A percentile compares a stretch with the other conserved stretches of the same genome.
phyloP scores from a whole-genome alignment of 2,888 invertebrate genomes.

The Alloscopus bannaensis region DNA sequence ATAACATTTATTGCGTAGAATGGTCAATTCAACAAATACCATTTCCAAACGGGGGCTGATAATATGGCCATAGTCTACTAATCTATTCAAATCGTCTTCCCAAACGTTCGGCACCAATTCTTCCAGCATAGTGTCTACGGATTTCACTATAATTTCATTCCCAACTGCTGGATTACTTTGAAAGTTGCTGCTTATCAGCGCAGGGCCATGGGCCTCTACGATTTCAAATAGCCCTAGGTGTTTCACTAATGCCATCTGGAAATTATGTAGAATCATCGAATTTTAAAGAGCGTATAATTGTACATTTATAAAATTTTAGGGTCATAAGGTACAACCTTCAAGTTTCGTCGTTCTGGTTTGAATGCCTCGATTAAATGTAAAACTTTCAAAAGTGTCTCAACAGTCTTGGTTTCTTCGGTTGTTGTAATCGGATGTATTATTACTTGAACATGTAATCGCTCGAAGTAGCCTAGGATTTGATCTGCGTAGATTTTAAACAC shows the following conservation, averaged over 20 bases:
- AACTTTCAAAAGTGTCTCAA: neutral
- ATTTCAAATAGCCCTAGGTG: neutral
- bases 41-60: neutral
- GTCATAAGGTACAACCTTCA: too few relatives aligned
- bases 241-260: conserved; percentile 15
- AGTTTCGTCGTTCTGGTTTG: conserved; percentile 6
- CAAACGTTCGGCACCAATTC: conserved; percentile 6
- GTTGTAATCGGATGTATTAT: neutral
- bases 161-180: conserved; percentile 7
- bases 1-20: too few relatives aligned
- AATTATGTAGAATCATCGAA: too few relatives aligned
- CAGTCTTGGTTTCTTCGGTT: neutral
- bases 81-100: conserved; percentile 16
- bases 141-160: neutral
- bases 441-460: neutral
- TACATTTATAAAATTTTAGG: neutral
- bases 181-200: neutral
- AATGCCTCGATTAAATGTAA: neutral
- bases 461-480: neutral
- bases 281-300: too few relatives aligned
- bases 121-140: conserved; percentile 4
- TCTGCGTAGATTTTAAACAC: neutral
- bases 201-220: neutral
- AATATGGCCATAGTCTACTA: conserved; percentile 1
- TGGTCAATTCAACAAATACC: neutral